These are phyloP conservation scores for Champsocephalus gunnari DNA, from an alignment of 2,797 vertebrate species.

Conservation along the genomic window DNA sequence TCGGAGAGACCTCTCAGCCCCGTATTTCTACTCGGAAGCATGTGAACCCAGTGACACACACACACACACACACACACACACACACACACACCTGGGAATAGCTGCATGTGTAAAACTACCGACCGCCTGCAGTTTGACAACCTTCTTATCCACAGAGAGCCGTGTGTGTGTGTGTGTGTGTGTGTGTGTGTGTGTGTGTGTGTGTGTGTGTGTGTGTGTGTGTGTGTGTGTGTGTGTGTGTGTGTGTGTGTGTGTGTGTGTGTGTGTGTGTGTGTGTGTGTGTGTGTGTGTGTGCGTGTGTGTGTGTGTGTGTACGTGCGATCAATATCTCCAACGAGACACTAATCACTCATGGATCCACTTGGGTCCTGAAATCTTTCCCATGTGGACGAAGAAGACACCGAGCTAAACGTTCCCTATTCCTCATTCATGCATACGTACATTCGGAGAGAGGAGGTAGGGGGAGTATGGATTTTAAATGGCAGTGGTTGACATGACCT, in stretches of 20 bases:
- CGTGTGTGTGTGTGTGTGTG: conserved; percentile 3
- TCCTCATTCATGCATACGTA: neutral
- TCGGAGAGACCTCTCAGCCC: conserved; percentile 47
- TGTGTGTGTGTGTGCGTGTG: conserved; percentile 7
- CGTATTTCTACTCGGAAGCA: conserved; percentile 31
- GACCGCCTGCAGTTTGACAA: conserved; percentile 17
- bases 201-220: conserved; percentile 1
- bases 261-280: neutral
- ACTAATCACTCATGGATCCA: conserved; percentile 65
- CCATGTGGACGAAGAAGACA: conserved; percentile 26
- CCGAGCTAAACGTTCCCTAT: neutral
- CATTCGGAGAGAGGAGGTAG: neutral
- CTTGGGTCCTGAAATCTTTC: conserved; percentile 4
- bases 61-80: conserved; percentile 18
- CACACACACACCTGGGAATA: conserved; percentile 11
- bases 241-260: no score
- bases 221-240: no score
- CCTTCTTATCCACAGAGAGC: neutral
- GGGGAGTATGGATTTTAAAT: neutral
- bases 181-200: neutral
- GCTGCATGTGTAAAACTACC: conserved; percentile 25
- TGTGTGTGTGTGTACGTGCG: neutral
- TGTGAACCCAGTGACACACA: conserved; percentile 13
- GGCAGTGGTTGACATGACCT: conserved; percentile 16
- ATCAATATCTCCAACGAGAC: conserved; percentile 57